Conservation (phyloP, 2,113 vertebrate species). For the Opisthocomus hoazin region DNA sequence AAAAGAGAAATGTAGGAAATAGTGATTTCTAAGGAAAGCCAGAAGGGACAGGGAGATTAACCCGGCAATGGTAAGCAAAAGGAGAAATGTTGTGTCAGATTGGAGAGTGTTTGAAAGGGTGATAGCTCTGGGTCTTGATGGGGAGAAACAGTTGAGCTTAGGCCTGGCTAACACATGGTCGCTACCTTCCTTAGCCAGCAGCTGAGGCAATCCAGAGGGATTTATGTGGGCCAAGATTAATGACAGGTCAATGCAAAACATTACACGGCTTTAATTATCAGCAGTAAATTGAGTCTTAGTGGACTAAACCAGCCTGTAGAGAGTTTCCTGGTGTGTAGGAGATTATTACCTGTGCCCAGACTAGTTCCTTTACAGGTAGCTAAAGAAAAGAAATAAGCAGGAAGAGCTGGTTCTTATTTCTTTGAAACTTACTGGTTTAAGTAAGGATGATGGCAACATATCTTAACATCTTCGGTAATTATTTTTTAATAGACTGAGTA, state of each 20-base stretch:
- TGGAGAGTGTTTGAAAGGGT: neutral
- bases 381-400: neutral
- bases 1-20: neutral
- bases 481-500: neutral
- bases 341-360: neutral
- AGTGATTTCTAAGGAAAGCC: neutral
- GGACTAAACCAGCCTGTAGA: neutral
- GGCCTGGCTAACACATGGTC: neutral
- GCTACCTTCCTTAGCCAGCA: neutral
- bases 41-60: neutral
- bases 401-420: neutral
- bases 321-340: neutral
- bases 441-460: neutral
- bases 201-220: neutral
- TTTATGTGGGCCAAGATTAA: neutral
- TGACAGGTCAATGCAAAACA: neutral
- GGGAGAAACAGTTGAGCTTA: neutral
- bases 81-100: neutral
- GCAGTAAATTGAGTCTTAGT: neutral
- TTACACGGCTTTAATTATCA: neutral
- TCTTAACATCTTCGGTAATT: neutral
- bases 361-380: neutral
- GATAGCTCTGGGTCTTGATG: neutral
- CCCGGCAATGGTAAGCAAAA: neutral
- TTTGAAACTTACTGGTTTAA: neutral